Conservation (phyloP, 1,140 invertebrate genomes). For the Rhagoletis pomonella region DNA sequence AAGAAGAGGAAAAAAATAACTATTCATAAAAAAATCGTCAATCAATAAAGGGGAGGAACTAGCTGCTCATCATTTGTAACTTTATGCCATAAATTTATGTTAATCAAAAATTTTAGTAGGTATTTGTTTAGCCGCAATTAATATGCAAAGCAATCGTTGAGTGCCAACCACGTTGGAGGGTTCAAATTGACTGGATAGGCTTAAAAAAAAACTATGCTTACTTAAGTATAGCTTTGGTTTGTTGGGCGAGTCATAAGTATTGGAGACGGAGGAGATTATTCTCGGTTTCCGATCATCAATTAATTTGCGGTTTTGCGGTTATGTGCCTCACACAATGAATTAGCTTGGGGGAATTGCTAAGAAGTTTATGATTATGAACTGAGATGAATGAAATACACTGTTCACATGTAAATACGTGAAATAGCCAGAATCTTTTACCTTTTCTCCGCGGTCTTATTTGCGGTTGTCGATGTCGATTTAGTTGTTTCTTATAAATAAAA, state of each 20-base stretch:
- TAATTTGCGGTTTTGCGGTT: constrained; percentile 37
- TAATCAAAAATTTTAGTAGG: constrained; percentile 4
- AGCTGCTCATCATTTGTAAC: neutral
- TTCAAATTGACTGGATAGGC: neutral
- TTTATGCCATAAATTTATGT: constrained; percentile 33
- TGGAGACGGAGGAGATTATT: neutral
- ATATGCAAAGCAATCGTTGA: neutral
- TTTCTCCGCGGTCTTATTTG: too few species aligned
- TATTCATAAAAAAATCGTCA: neutral
- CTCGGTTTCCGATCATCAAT: neutral
- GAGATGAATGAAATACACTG: too few species aligned
- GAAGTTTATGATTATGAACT: too few species aligned
- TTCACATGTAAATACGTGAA: too few species aligned
- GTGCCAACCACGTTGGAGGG: neutral
- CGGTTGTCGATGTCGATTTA: too few species aligned
- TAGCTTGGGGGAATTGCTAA: neutral
- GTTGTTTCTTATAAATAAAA: too few species aligned
- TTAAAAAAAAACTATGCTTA: neutral
- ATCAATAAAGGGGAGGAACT: neutral
- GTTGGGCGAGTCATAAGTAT: neutral
- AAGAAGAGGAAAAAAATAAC: neutral
- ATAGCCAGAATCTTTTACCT: too few species aligned
- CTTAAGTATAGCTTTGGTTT: constrained; percentile 12
- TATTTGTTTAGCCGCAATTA: constrained; percentile 24
- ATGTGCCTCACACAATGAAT: neutral